phyloP scores from a whole-genome alignment of 2,888 invertebrate species.

The Pollenia labialis region DNA sequence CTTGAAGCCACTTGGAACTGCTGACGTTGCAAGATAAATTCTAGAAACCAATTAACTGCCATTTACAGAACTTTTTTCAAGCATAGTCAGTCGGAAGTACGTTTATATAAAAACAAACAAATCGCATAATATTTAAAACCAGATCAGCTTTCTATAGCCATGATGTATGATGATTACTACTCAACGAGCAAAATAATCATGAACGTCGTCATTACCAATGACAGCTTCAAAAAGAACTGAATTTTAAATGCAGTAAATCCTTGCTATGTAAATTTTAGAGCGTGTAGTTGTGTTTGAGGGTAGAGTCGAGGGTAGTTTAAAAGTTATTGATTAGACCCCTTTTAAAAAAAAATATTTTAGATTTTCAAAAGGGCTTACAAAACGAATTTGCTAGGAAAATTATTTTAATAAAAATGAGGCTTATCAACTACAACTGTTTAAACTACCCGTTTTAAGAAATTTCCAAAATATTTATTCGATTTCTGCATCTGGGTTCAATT shows the following conservation, averaged over 20 bases:
- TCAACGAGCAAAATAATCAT: slow-evolving; percentile 4
- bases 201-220: not conserved
- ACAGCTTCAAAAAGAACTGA: slow-evolving; percentile 6
- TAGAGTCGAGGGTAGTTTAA: not conserved
- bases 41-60: not conserved
- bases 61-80: not conserved
- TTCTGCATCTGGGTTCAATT: too few relatives aligned
- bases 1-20: not conserved
- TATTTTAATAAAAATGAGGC: too few relatives aligned
- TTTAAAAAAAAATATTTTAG: too few relatives aligned
- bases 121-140: slow-evolving; percentile 31
- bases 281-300: not conserved
- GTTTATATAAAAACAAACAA: slow-evolving; percentile 11
- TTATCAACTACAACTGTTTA: too few relatives aligned
- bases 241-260: not conserved
- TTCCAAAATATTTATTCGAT: too few relatives aligned
- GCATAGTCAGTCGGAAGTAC: not conserved
- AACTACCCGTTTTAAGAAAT: too few relatives aligned
- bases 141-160: slow-evolving; percentile 30
- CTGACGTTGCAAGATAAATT: not conserved
- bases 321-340: not conserved
- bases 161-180: slow-evolving; percentile 32
- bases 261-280: not conserved
- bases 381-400: too few relatives aligned
- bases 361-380: too few relatives aligned